A percentile compares a stretch with the other conserved stretches of the same genome.
These are phyloP conservation scores for Ferdinandea cuprea DNA, from an alignment of 2,888 invertebrate genomes.

Conservation along the genomic window DNA sequence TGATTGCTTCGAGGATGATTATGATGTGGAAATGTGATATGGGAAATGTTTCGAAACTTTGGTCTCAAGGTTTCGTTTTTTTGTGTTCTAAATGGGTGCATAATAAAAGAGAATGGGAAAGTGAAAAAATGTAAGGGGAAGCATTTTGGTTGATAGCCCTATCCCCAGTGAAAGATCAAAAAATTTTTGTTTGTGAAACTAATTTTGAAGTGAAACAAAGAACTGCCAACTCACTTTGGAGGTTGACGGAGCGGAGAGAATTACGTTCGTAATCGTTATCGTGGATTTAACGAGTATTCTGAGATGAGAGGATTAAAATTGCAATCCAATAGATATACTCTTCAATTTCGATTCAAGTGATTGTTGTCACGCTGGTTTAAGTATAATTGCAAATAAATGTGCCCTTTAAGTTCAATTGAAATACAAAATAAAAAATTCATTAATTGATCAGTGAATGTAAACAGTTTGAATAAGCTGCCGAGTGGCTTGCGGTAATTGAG, in stretches of 20 bases:
- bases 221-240: constrained; percentile 9
- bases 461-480: constrained; percentile 29
- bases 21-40: constrained; percentile 61
- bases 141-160: constrained; percentile 45
- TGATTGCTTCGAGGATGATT: constrained; percentile 33
- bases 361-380: constrained; percentile 22
- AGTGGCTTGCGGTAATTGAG: constrained; percentile 58
- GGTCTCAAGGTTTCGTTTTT: constrained; percentile 33
- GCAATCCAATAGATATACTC: constrained; percentile 50
- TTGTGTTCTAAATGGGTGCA: constrained; percentile 46
- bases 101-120: constrained; percentile 55
- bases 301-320: constrained; percentile 45
- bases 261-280: constrained; percentile 11
- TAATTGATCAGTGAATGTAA: constrained; percentile 41
- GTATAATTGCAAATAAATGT: constrained; percentile 33
- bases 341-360: constrained; percentile 41
- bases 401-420: constrained; percentile 2
- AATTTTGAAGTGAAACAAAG: constrained; percentile 17
- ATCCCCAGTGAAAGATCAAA: constrained; percentile 54
- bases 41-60: constrained; percentile 48
- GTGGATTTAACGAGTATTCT: constrained; percentile 12
- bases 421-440: constrained; percentile 15
- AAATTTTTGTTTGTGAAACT: constrained; percentile 1
- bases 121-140: constrained; percentile 32
- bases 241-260: neutral